Evolutionary conservation across 2,113 vertebrate genomes (phyloP).

Genomic region (Elachura formosa): DNA sequence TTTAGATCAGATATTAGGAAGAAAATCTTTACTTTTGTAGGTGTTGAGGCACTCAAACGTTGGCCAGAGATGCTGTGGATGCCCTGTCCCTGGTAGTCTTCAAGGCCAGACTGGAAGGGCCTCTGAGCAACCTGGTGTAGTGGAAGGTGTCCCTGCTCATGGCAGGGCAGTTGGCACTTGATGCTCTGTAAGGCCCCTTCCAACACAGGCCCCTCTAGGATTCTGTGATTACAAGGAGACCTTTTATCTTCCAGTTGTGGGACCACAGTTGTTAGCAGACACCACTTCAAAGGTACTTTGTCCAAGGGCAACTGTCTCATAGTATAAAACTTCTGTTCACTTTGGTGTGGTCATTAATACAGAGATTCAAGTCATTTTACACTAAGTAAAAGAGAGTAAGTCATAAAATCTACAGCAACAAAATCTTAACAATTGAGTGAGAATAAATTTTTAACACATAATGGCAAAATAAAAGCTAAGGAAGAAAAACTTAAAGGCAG

Average conservation of each 20-base stretch:
- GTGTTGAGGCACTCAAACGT: neutral
- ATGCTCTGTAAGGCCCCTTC: neutral
- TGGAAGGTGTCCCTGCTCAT: neutral
- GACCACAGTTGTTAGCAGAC: neutral
- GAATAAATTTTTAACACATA: neutral
- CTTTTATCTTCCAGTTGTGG: neutral
- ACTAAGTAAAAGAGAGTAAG: neutral
- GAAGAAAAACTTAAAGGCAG: neutral
- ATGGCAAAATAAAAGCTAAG: neutral
- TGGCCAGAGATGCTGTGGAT: neutral
- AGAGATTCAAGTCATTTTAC: neutral
- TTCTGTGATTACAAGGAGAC: neutral
- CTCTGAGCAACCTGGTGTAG: neutral
- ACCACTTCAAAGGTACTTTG: neutral
- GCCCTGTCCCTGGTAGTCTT: too few species aligned
- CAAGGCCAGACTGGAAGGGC: neutral
- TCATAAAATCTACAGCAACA: neutral
- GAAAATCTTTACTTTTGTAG: neutral
- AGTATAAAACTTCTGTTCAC: neutral
- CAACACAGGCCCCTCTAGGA: neutral
- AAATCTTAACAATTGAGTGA: neutral
- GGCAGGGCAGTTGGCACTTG: too few species aligned
- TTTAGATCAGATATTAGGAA: neutral
- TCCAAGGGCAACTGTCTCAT: neutral
- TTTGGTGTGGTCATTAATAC: neutral